Evolutionary conservation across 2,888 invertebrate species (phyloP), one percentile per base, ranked within the genome.

Genomic region (Automeris io): DNA sequence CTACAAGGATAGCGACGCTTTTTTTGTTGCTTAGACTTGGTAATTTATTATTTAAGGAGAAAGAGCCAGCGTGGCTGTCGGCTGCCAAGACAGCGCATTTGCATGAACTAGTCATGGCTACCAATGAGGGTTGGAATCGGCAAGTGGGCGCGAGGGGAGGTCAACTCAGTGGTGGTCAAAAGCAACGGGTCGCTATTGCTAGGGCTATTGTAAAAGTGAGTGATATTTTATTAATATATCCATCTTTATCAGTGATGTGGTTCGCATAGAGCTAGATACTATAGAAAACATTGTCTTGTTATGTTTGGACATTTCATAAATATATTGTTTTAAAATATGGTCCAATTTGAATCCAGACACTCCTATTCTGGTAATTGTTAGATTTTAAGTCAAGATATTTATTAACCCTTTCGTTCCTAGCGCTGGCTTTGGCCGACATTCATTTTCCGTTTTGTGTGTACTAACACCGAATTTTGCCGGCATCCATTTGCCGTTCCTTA

Each of bases 161-260:
- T 5, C 92, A 96, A 83, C 87, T 98, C 31, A 97, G 96, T 59
- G 98, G 97, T 21, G 97, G 97, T 0, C 97, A 98, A 77, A 94
- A 95, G 57, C 97, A 98, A 68, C 88, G 97, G 51, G 93, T 98
- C 18, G 97, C 97, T 18, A 96, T 98, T 57, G 97, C 97, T 0
- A 85, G 98, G 49, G 97, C 97, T 8, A 89, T 98, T 22, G 91
- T 97, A 34, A 96, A 95, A 90, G 94, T 94, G 64, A 13, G 29
- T 24, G n/a, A 24, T 24, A 24, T n/a, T 23, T 23, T 12, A 6
- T 16, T 16, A 13, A 24, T 7, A 23, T 9, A 8, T 25, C 12
- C 19, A 8, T 13, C 18, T 24, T 31, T 19, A 18, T 13, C 25
- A 93, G 12, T 13, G 4, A 13, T 29, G 7, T 6, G 3, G 29